Base-by-base conservation (phyloP, 2,113 vertebrate species). In the Glaucomys volans region DNA sequence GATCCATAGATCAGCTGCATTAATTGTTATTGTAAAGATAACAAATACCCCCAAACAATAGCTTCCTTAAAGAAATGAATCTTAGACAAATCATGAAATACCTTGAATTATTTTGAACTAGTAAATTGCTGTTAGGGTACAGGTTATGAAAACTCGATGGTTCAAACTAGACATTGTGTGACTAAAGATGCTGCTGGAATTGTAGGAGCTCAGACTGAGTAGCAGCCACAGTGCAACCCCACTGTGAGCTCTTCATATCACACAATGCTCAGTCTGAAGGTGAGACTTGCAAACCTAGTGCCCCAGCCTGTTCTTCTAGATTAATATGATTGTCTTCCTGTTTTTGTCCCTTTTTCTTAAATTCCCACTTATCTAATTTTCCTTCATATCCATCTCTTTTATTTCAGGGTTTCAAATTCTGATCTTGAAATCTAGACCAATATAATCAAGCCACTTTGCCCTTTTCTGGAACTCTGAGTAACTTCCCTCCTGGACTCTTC, bases 211-310 rank as follows among this genome's bases (percentile, higher is more conserved):
- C 8, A 8, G 11, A 2, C 5, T 10, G 10, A 59, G 40, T 1
- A 5, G 1, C 42, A 5, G 42, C 12, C 24, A 22, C 0, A 2
- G 8, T 2, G 42, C 3, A 0, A 4, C 0, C 35, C 2, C 22
- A 0, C 35, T 9, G 2, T 28, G 13, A 13, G 6, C 1, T 20
- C 18, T 18, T 24, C 79, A 10, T 4, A 0, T 3, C 6, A 37
- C 0, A 16, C 10, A 14, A 2, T 1, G 7, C 26, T 54, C n/a
- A 1, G 6, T 5, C 28, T 54, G 8, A 32, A 13, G 12, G 11
- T 6, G 3, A 2, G 14, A 62, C 16, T 64, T 24, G 0, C 28
- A n/a, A 16, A 13, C 9, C 17, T 20, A 26, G 35, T 5, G 54
- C 11, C 2, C 32, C 2, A 47, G 5, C 4, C 22, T 72, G 5